These are phyloP conservation scores for Pangasius sanitwongsei DNA, from an alignment of 2,797 vertebrate species.

Conservation along the genomic window DNA sequence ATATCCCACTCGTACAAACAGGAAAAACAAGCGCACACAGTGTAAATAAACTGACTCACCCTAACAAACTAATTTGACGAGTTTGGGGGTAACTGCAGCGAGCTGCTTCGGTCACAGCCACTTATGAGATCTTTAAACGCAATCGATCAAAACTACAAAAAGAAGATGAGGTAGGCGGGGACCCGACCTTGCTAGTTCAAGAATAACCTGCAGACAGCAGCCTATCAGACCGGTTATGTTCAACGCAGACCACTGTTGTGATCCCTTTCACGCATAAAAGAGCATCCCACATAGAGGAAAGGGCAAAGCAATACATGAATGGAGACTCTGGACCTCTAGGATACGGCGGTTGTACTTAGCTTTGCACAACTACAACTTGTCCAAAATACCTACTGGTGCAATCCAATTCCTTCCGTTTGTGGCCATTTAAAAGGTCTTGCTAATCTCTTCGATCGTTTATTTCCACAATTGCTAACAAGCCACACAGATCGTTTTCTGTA, in stretches of 20 bases:
- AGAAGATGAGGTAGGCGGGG: constrained; percentile 57
- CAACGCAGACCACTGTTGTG: not conserved
- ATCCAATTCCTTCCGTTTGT: not conserved
- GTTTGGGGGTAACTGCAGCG: not conserved
- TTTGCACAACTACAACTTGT: constrained; percentile 41
- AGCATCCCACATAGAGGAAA: constrained; percentile 14
- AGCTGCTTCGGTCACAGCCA: not conserved
- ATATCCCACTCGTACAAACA: not conserved
- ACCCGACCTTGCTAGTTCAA: constrained; percentile 42
- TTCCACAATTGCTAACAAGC: constrained; percentile 24
- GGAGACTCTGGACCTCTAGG: constrained; percentile 46
- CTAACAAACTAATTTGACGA: not conserved
- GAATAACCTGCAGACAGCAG: not conserved
- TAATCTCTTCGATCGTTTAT: not conserved
- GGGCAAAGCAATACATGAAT: constrained; percentile 30
- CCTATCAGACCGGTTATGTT: constrained; percentile 3
- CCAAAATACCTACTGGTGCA: constrained; percentile 13
- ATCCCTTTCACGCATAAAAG: constrained; percentile 24
- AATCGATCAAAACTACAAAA: constrained; percentile 40
- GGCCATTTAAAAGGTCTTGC: not conserved
- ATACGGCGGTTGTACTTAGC: constrained; percentile 41
- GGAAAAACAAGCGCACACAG: too few species aligned
- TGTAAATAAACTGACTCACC: not conserved
- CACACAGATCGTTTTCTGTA: constrained; percentile 59
- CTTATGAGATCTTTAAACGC: not conserved